phyloP scores from a whole-genome alignment of 1,140 invertebrate genomes.

The Apis florea region DNA sequence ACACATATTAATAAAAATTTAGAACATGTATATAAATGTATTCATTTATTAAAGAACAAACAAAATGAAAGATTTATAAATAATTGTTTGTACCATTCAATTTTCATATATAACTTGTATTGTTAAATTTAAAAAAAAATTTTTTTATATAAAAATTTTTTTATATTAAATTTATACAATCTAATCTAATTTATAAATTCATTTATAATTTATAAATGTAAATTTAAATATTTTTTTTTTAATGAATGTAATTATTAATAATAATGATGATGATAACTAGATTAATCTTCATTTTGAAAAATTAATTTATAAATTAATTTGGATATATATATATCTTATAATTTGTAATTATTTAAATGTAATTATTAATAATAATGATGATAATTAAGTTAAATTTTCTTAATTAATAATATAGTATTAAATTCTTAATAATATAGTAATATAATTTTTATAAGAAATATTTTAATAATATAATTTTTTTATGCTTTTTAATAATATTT shows the following conservation, averaged over 20 bases:
- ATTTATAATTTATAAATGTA: neutral
- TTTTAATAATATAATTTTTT: neutral
- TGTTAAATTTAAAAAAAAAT: neutral
- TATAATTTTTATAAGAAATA: neutral
- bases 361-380: no score
- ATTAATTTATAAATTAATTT: no score
- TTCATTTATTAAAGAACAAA: conserved; percentile 24
- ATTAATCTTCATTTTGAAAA: no score
- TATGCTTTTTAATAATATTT: neutral
- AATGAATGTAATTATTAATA: neutral
- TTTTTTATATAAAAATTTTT: neutral
- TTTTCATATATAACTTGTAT: neutral
- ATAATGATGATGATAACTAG: neutral
- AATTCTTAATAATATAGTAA: no score
- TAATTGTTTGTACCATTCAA: neutral
- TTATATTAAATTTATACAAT: neutral
- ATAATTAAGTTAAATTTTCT: no score
- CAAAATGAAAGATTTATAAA: neutral
- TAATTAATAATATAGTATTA: no score
- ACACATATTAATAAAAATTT: conserved; percentile 16
- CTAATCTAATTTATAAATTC: no score
- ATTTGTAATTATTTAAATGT: no score
- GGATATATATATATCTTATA: no score
- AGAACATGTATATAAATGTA: neutral
- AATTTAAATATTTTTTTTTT: neutral